Evolutionary conservation across 2,113 vertebrate genomes (phyloP), one percentile per base, ranked within the genome.

Genomic region (Eonycteris spelaea): DNA sequence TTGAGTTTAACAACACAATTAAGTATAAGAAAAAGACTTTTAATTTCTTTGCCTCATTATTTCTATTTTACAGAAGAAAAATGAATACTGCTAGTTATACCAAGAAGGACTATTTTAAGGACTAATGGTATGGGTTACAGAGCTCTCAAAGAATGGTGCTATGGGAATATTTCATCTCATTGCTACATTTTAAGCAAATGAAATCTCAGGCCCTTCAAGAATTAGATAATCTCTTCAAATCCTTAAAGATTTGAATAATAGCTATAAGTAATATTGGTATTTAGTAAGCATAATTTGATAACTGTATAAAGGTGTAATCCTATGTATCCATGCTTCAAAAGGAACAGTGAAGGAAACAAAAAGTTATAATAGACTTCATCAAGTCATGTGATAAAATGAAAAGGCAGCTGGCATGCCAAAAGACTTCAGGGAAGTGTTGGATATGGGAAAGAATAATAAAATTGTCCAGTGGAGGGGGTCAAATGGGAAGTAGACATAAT

Each of bases 221-320:
- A 24, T 40, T 57, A 18, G 28, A 89, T 73, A 86, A 95, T 92
- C 79, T 61, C 19, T 90, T 83, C 55, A 92, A 90, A 95, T 92
- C 65, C 45, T 87, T 86, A 83, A 95, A 78, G 92, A 79, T 73
- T 45, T 95, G 30, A 83, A 86, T 86, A 79, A 87, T 55, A 94
- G 63, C 57, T 93, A 24, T 83, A 94, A 86, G 40, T 26, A 74
- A 45, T 70, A 67, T 10, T 93, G 22, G 2, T 77, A 28, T 73
- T 95, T 86, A 40, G 40, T 88, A 94, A 96, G 95, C 73, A 91
- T 33, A 95, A 82, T 65, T 93, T 94, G 51, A 71, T 82, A 86
- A 67, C 45, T 70, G 22, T 82, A 65, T 82, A 77, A 88, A 92
- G 73, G 45, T 55, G 63, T 55, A 86, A 86, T 86, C 21, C 40